Conservation (phyloP, 2,113 vertebrate species). For the Physeter macrocephalus region DNA sequence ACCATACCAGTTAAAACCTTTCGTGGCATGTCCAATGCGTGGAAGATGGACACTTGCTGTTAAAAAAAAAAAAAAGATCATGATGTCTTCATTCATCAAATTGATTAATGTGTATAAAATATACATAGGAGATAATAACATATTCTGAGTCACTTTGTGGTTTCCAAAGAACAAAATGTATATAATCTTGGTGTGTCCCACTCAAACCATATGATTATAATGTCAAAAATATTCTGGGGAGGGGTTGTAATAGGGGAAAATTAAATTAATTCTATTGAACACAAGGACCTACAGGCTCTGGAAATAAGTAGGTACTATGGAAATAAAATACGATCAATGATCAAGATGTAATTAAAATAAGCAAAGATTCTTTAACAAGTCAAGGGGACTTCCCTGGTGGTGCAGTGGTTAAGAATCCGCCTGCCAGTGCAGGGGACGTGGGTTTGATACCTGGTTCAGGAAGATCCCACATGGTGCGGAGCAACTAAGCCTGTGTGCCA, state of each 20-base stretch:
- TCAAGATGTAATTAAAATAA: background rate
- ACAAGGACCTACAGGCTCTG: background rate
- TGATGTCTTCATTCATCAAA: background rate
- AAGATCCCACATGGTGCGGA: too few species aligned
- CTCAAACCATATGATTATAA: background rate
- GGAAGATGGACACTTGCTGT: conserved; percentile 94
- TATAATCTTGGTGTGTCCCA: background rate
- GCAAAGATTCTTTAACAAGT: background rate
- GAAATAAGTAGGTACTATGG: background rate
- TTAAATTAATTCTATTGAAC: background rate
- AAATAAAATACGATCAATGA: background rate
- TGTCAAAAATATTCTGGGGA: background rate
- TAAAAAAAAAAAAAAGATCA: background rate
- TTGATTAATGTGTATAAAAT: background rate
- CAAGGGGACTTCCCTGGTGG: too few species aligned
- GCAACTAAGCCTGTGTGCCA: too few species aligned
- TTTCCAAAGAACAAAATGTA: background rate
- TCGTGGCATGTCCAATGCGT: conserved; percentile 91
- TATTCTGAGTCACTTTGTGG: background rate
- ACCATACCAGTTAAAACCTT: conserved; percentile 96
- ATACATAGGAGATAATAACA: background rate
- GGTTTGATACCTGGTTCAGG: too few species aligned
- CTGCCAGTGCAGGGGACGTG: too few species aligned
- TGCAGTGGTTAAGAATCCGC: too few species aligned
- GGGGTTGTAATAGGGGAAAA: background rate